phyloP scores from a whole-genome alignment of 64 coral and sea anemone genomes.

The Dendronephthya gigantea region DNA sequence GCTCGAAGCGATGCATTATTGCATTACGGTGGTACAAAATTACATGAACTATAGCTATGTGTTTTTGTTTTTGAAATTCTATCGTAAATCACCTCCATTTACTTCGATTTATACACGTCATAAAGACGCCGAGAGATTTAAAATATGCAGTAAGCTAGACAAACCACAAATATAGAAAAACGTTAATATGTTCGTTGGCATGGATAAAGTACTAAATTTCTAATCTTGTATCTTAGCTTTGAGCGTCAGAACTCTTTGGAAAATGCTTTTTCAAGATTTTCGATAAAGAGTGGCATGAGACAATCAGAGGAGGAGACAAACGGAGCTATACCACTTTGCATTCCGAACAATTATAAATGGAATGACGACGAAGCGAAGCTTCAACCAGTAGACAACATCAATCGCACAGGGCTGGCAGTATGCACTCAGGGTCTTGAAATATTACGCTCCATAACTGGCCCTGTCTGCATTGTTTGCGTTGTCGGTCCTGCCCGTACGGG shows the following conservation, averaged over 20 bases:
- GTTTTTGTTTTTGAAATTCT: too few relatives aligned
- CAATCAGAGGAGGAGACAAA: not conserved
- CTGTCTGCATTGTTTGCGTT: not conserved
- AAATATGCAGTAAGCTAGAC: too few relatives aligned
- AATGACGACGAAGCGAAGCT: not conserved
- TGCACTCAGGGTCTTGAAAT: not conserved
- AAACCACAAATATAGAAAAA: too few relatives aligned
- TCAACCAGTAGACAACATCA: not conserved
- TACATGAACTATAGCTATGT: too few relatives aligned
- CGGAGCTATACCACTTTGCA: not conserved
- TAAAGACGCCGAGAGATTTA: too few relatives aligned
- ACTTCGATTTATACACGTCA: too few relatives aligned
- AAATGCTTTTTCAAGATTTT: constrained; percentile 6
- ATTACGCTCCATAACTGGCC: not conserved
- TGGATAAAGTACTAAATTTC: too few relatives aligned
- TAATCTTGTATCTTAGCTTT: not conserved
- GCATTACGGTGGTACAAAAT: too few relatives aligned
- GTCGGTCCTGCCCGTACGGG: constrained; percentile 5
- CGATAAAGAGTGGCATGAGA: not conserved
- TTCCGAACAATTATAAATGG: not conserved
- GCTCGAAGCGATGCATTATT: too few relatives aligned
- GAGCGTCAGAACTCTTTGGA: not conserved
- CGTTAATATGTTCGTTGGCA: too few relatives aligned
- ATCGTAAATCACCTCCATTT: too few relatives aligned
- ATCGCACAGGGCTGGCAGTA: not conserved